These are phyloP conservation scores for Dascyllus trimaculatus DNA, from an alignment of 2,113 vertebrate genomes.

Conservation along the genomic window DNA sequence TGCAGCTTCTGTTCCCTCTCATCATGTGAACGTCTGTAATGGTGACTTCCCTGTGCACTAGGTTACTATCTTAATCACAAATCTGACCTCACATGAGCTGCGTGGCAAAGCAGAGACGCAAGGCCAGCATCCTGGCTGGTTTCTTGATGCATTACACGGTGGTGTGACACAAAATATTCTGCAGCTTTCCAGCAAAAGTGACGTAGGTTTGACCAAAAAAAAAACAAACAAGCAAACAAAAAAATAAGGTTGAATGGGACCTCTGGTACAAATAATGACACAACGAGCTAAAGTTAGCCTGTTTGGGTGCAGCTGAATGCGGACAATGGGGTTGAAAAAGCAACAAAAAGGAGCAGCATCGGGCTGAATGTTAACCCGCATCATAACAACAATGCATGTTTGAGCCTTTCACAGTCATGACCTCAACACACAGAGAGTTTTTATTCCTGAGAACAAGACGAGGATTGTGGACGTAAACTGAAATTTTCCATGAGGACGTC, in stretches of 20 bases:
- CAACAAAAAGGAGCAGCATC: neutral
- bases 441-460: neutral
- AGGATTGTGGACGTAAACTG: neutral
- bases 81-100: constrained; percentile 32
- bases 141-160: neutral
- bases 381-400: neutral
- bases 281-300: neutral
- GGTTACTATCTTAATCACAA: constrained; percentile 1
- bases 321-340: neutral
- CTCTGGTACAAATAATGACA: neutral
- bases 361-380: neutral
- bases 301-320: neutral
- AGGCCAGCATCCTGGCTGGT: neutral
- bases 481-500: neutral
- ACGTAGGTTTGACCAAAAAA: neutral
- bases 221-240: neutral
- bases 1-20: constrained; percentile 5
- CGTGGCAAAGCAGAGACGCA: constrained; percentile 1
- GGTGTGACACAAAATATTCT: neutral
- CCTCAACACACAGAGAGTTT: too few relatives aligned
- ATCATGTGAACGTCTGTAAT: constrained; percentile 3
- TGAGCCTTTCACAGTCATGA: neutral
- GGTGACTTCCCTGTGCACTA: constrained; percentile 1
- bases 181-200: neutral
- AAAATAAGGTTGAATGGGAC: neutral